Evolutionary conservation across 2,113 vertebrate species (phyloP).

Genomic region (Gambusia affinis): DNA sequence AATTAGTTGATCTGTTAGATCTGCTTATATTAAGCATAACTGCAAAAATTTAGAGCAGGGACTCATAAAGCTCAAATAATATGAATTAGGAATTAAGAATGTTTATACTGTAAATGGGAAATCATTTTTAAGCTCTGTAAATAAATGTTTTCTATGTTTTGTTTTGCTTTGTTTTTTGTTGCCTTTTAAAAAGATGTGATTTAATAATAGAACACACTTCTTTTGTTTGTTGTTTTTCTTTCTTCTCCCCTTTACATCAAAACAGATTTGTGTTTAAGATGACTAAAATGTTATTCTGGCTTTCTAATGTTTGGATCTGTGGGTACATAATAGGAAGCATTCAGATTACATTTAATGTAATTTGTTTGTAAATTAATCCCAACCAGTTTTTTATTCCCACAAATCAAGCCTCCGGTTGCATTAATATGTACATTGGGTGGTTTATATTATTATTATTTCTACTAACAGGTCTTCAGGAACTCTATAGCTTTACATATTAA

Average conservation of each 20-base stretch:
- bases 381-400: too few relatives aligned
- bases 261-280: too few relatives aligned
- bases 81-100: conserved; percentile 9
- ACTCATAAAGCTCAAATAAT: conserved; percentile 8
- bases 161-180: neutral
- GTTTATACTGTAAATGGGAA: conserved; percentile 83
- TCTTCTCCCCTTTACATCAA: neutral
- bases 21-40: conserved; percentile 76
- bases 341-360: neutral
- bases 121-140: conserved; percentile 46
- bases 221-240: neutral
- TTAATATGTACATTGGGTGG: too few relatives aligned
- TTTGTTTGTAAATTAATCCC: too few relatives aligned
- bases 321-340: too few relatives aligned
- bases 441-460: too few relatives aligned
- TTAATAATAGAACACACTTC: neutral
- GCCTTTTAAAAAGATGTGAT: neutral
- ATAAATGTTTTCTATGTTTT: conserved; percentile 41
- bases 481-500: neutral
- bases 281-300: too few relatives aligned
- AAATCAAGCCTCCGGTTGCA: too few relatives aligned
- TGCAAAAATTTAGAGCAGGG: conserved; percentile 18
- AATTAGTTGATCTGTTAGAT: conserved; percentile 8
- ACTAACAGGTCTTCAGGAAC: neutral
- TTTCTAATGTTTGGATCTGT: too few relatives aligned